Conservation (phyloP, 2,113 vertebrate species). For the Morphnarchus princeps region DNA sequence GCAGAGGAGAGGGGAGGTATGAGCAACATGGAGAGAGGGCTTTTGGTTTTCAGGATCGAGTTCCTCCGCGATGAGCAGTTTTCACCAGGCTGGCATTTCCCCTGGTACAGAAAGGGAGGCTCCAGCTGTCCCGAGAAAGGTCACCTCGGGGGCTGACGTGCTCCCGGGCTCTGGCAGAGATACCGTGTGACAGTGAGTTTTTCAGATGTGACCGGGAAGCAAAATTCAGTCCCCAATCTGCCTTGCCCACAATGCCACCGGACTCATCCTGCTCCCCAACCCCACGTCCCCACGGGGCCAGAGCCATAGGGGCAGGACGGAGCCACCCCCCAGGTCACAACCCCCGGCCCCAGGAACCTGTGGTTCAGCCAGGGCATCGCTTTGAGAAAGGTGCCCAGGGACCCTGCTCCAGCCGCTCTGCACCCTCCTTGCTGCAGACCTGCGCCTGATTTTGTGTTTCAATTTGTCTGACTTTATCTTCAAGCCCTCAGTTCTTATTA, state of each 20-base stretch:
- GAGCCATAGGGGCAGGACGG: not conserved
- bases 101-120: not conserved
- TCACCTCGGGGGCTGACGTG: not conserved
- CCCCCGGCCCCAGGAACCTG: fast-evolving
- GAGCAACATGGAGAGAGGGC: not conserved
- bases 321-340: not conserved
- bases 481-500: not conserved
- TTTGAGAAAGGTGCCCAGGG: not conserved
- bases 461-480: not conserved
- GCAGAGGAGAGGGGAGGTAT: fast-evolving
- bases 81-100: not conserved
- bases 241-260: fast-evolving
- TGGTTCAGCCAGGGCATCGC: fast-evolving
- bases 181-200: not conserved
- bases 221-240: not conserved
- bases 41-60: not conserved
- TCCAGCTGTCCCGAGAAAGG: not conserved
- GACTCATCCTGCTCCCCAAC: not conserved
- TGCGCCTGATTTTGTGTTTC: not conserved
- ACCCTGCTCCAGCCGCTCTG: not conserved
- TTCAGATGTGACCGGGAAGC: not conserved
- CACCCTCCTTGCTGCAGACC: not conserved
- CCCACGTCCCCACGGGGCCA: fast-evolving
- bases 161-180: not conserved
- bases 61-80: not conserved